Percentiles rank a stretch among this genome's conserved stretches.
Conservation (phyloP, 2,888 invertebrate genomes). For the Zootermopsis nevadensis region DNA sequence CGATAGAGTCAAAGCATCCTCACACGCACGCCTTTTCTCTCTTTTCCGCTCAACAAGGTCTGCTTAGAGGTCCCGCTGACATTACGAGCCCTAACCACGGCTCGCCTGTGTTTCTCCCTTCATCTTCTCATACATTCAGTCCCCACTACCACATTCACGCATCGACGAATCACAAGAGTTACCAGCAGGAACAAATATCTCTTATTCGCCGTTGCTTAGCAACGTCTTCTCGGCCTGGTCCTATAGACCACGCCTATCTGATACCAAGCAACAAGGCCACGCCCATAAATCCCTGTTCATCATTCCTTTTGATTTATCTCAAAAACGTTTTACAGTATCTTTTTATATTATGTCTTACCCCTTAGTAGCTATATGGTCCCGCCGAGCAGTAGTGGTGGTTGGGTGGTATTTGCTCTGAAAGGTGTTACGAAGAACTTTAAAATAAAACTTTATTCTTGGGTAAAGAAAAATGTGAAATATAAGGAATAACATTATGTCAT, state of each 20-base stretch:
- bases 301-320: constrained; percentile 13
- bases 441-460: constrained; percentile 14
- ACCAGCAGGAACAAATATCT: not conserved
- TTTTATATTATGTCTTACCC: constrained; percentile 14
- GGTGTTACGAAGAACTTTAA: constrained; percentile 1
- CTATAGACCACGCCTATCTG: not conserved
- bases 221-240: constrained; percentile 6
- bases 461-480: not conserved
- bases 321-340: not conserved
- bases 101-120: constrained; percentile 6
- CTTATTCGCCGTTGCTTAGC: constrained; percentile 35
- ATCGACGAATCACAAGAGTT: not conserved
- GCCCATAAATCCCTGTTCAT: constrained; percentile 2
- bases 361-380: not conserved
- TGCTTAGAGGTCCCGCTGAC: not conserved
- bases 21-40: not conserved
- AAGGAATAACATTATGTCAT: not conserved
- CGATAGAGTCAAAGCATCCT: no score
- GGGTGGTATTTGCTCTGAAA: constrained; percentile 14
- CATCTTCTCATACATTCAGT: not conserved
- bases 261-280: not conserved
- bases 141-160: not conserved
- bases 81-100: not conserved
- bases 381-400: not conserved
- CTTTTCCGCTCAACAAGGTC: not conserved